These are phyloP conservation scores for Colaptes auratus DNA, from an alignment of 2,113 vertebrate genomes.

Conservation along the genomic window DNA sequence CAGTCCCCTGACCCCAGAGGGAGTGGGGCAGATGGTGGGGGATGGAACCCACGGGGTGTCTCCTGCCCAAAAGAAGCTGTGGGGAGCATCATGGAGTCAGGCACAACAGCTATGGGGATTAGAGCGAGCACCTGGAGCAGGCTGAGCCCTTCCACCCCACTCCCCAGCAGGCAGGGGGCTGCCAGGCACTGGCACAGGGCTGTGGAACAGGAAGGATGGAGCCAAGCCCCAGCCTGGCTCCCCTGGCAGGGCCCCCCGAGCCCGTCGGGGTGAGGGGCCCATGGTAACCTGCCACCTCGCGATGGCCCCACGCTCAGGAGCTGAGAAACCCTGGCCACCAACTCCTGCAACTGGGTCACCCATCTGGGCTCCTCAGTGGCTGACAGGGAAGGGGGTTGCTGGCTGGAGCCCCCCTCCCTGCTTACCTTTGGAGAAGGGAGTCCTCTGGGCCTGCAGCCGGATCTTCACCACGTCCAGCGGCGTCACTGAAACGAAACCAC, in stretches of 20 bases:
- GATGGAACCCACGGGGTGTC: background rate
- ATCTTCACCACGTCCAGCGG: conserved; percentile 97
- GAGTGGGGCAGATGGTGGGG: fast-evolving
- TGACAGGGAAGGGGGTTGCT: fast-evolving
- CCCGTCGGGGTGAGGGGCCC: background rate
- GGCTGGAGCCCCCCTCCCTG: background rate
- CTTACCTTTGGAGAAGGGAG: conserved; percentile 83
- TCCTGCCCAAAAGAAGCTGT: background rate
- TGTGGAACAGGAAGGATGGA: background rate
- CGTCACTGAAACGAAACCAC: conserved; percentile 77
- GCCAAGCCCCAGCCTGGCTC: background rate
- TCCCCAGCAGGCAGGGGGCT: background rate
- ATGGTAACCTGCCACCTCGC: background rate
- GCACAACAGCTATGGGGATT: background rate
- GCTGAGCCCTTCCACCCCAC: background rate
- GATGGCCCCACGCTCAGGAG: background rate
- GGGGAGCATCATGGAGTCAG: background rate
- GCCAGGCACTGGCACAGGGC: fast-evolving
- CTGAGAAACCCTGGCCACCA: background rate
- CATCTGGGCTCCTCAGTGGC: fast-evolving
- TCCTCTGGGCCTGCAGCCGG: conserved; percentile 90
- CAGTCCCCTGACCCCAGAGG: background rate
- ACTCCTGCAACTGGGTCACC: background rate
- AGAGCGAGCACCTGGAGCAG: fast-evolving
- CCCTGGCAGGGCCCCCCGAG: background rate